Percentiles rank a stretch among this genome's conserved stretches.
phyloP scores from a whole-genome alignment of 2,888 invertebrate species.

The Malachius bipustulatus region DNA sequence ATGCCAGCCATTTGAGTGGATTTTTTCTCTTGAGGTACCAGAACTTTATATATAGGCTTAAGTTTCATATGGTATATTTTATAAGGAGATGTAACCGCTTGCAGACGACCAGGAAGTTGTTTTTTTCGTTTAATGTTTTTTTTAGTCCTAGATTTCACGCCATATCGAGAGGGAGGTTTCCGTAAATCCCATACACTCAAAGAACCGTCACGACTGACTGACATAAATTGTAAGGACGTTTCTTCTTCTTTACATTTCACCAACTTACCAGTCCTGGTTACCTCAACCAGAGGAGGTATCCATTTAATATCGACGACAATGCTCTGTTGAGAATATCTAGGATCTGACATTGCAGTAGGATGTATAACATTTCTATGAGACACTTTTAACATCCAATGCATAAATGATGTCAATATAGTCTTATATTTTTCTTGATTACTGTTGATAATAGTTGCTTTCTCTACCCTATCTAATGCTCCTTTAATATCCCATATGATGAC shows the following conservation, averaged over 20 bases:
- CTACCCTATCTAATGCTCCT: constrained; percentile 32
- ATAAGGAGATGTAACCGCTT: constrained; percentile 47
- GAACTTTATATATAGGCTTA: constrained; percentile 49
- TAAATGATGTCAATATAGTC: constrained; percentile 37
- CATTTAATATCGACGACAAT: constrained; percentile 54
- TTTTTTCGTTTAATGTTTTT: constrained; percentile 38
- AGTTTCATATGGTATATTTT: constrained; percentile 48
- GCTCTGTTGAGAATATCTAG: constrained; percentile 49
- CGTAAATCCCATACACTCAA: constrained; percentile 62
- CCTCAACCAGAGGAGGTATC: constrained; percentile 49
- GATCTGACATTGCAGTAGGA: constrained; percentile 48
- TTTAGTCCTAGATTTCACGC: constrained; percentile 29
- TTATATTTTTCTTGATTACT: constrained; percentile 51
- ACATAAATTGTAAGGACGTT: constrained; percentile 49
- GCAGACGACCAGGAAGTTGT: constrained; percentile 46
- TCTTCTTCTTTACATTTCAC: constrained; percentile 32
- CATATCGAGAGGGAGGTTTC: constrained; percentile 28
- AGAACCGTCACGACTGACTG: constrained; percentile 54
- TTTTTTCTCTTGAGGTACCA: constrained; percentile 38
- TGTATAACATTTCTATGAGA: constrained; percentile 46
- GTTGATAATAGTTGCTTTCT: constrained; percentile 48
- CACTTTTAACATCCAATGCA: constrained; percentile 57
- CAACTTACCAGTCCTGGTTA: constrained; percentile 48
- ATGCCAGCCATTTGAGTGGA: constrained; percentile 9
- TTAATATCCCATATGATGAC: constrained; percentile 56